Conservation (phyloP, 2,113 vertebrate species). For the Notiomystis cincta region DNA sequence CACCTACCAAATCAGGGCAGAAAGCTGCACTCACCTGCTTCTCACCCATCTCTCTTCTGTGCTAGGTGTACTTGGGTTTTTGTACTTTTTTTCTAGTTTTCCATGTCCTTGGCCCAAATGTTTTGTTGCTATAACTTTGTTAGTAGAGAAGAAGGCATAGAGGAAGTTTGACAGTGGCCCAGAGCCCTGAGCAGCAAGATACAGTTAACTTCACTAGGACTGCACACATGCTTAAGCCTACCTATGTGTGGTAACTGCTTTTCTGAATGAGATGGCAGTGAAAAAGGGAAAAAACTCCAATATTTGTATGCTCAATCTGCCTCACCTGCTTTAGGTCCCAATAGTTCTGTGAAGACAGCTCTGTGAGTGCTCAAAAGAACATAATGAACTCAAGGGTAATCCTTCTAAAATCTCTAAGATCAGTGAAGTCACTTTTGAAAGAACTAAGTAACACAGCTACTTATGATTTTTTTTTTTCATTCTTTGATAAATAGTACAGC, state of each 20-base stretch:
- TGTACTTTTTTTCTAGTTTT: not conserved
- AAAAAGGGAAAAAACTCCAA: not conserved
- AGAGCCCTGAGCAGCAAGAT: not conserved
- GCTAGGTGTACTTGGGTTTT: not conserved
- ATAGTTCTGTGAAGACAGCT: not conserved
- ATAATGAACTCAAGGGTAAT: not conserved
- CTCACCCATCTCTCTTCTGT: not conserved
- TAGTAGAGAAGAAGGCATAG: not conserved
- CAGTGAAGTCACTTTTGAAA: not conserved
- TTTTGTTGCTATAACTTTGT: not conserved
- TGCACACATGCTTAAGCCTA: not conserved
- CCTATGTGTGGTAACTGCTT: not conserved
- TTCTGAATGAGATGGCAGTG: not conserved
- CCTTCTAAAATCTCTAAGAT: not conserved
- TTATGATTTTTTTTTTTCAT: fast-evolving
- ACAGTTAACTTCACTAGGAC: not conserved
- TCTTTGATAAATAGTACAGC: not conserved
- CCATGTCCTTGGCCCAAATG: not conserved
- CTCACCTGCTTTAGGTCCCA: not conserved
- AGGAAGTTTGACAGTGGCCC: not conserved
- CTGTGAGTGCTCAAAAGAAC: not conserved
- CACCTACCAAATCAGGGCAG: not conserved
- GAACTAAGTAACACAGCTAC: not conserved
- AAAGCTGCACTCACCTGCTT: not conserved
- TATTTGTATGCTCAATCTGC: not conserved